Evolutionary conservation across 1,140 invertebrate genomes (phyloP).

Genomic region (Dysdera silvatica): DNA sequence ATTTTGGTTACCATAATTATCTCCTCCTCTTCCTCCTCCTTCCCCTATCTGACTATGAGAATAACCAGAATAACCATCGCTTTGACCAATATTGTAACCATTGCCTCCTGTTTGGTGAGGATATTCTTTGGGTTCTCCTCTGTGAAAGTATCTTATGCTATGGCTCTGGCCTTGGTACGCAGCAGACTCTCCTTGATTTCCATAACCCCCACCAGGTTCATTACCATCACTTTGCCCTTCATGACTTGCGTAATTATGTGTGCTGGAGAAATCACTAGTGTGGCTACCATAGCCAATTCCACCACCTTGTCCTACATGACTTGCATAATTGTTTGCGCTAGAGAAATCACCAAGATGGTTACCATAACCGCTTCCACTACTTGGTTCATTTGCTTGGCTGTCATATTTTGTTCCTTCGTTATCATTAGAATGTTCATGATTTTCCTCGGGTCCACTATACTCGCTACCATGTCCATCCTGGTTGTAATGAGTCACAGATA

Average conservation of each 20-base stretch:
- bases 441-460: neutral
- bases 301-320: neutral
- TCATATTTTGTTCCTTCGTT: neutral
- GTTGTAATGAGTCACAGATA: too few species aligned
- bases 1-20: neutral
- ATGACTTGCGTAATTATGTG: neutral
- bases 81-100: too few species aligned
- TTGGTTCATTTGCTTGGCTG: neutral
- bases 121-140: too few species aligned
- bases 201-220: neutral
- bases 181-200: neutral
- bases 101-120: too few species aligned
- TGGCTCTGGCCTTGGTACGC: slow-evolving; percentile 2
- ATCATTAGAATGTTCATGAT: slow-evolving; percentile 7
- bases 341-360: neutral
- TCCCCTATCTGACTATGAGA: too few species aligned
- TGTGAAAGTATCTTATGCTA: too few species aligned
- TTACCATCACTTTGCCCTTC: neutral
- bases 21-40: too few species aligned
- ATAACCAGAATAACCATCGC: too few species aligned
- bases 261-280: neutral
- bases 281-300: neutral
- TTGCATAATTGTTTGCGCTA: neutral
- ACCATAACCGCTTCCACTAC: neutral
- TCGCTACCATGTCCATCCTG: too few species aligned